Percentiles rank a stretch among this genome's conserved stretches.
Conservation (phyloP, 2,888 invertebrate species). For the Melanostoma scalare region DNA sequence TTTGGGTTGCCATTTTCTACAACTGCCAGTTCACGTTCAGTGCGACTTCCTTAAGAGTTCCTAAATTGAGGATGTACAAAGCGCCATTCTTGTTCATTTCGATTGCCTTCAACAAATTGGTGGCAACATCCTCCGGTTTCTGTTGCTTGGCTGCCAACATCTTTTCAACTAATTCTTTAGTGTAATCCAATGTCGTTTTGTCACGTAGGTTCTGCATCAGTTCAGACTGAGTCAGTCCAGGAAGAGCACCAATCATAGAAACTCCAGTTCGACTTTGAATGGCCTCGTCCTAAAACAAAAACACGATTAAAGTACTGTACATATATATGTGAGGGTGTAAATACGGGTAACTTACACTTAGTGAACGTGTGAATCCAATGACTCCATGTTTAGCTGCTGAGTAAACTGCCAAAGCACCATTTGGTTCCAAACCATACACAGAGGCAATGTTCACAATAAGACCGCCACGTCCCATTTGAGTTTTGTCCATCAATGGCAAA, state of each 20-base stretch:
- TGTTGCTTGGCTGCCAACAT: slow-evolving; percentile 78
- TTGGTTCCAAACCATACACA: slow-evolving; percentile 79
- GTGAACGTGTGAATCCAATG: slow-evolving; percentile 79
- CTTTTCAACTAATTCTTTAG: slow-evolving; percentile 76
- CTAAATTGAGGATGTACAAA: slow-evolving; percentile 78
- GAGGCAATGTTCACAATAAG: slow-evolving; percentile 79
- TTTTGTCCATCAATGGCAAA: slow-evolving; percentile 79
- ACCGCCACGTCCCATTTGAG: slow-evolving; percentile 79
- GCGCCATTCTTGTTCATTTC: slow-evolving; percentile 80
- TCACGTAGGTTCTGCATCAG: slow-evolving; percentile 79
- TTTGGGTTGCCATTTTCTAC: slow-evolving; percentile 26
- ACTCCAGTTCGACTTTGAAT: slow-evolving; percentile 78
- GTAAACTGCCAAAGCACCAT: slow-evolving; percentile 79
- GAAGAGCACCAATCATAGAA: slow-evolving; percentile 78
- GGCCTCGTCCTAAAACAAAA: slow-evolving; percentile 74
- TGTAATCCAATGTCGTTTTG: slow-evolving; percentile 77
- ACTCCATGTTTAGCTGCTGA: slow-evolving; percentile 80
- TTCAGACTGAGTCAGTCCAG: slow-evolving; percentile 79
- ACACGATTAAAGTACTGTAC: background rate
- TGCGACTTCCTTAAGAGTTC: slow-evolving; percentile 78
- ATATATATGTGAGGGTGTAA: background rate
- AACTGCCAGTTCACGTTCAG: slow-evolving; percentile 77
- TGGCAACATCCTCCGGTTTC: slow-evolving; percentile 79
- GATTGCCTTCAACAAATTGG: slow-evolving; percentile 77
- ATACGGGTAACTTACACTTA: slow-evolving; percentile 75